These are phyloP conservation scores for Chelonus formosanus DNA, from an alignment of 2,888 invertebrate species.

Conservation along the genomic window DNA sequence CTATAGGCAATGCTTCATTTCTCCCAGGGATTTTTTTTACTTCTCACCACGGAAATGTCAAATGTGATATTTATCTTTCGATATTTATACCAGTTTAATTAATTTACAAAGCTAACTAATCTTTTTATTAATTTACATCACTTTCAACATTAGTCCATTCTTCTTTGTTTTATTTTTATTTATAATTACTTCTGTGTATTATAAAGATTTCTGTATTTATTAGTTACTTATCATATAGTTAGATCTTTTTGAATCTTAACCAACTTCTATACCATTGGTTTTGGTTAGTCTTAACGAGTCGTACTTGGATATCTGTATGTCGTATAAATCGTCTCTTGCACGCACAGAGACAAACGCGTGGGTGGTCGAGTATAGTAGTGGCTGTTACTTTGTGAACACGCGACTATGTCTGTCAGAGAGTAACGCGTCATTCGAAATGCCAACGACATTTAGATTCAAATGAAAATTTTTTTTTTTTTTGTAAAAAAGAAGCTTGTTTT, in stretches of 20 bases:
- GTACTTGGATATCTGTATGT: slow-evolving; percentile 20
- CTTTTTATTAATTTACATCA: no score
- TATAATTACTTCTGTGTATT: neutral
- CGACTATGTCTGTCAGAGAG: slow-evolving; percentile 7
- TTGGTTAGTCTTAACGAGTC: slow-evolving; percentile 25
- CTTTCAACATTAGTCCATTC: no score
- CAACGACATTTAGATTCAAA: slow-evolving; percentile 3
- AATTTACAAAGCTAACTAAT: no score
- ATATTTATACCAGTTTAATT: no score
- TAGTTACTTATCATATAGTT: neutral
- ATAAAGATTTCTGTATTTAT: neutral
- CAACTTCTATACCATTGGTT: slow-evolving; percentile 1
- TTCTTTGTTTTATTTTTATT: no score
- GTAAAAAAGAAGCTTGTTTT: no score
- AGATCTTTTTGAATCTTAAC: slow-evolving; percentile 3
- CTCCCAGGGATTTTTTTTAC: no score
- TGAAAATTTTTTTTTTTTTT: neutral
- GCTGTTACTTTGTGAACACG: slow-evolving; percentile 28
- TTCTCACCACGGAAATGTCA: no score
- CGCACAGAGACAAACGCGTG: slow-evolving; percentile 31
- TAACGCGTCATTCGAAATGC: slow-evolving; percentile 10
- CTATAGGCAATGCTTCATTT: no score
- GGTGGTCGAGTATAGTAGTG: slow-evolving; percentile 26
- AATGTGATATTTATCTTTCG: no score
- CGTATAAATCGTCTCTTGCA: slow-evolving; percentile 32